Conservation (phyloP, 2,888 invertebrate species). For the Dasysyrphus albostriatus region DNA sequence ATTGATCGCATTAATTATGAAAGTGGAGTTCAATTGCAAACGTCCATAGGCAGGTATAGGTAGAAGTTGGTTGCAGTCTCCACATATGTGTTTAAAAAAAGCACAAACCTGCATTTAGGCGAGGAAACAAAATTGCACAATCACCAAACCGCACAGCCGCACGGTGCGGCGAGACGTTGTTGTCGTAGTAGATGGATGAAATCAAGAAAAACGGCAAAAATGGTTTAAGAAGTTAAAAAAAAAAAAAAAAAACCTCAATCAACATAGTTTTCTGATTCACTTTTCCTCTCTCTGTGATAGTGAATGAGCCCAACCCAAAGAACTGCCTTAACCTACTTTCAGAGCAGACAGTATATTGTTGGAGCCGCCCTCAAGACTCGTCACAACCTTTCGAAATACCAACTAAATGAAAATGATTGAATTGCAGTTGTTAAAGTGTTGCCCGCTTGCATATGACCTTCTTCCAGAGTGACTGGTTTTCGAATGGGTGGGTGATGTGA, state of each 20-base stretch:
- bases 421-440: constrained; percentile 39
- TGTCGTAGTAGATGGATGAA: constrained; percentile 26
- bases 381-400: constrained; percentile 62
- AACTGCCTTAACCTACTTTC: constrained; percentile 79
- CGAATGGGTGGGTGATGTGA: not conserved
- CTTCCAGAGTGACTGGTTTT: constrained; percentile 56
- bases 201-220: constrained; percentile 32
- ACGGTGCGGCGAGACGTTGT: not conserved
- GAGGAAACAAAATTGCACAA: constrained; percentile 63
- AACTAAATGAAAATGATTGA: constrained; percentile 30
- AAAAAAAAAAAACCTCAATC: constrained; percentile 44
- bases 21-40: constrained; percentile 74
- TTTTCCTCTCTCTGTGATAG: constrained; percentile 39
- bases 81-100: constrained; percentile 18
- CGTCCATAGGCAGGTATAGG: constrained; percentile 5
- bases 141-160: constrained; percentile 8
- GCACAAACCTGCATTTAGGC: constrained; percentile 45
- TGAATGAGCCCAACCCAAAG: constrained; percentile 64
- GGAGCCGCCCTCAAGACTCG: constrained; percentile 67
- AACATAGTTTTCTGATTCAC: constrained; percentile 36
- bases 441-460: constrained; percentile 61
- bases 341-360: constrained; percentile 45
- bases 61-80: constrained; percentile 12
- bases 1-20: constrained; percentile 67
- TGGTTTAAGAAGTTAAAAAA: not conserved